These are phyloP conservation scores for Nesidiocoris tenuis DNA, from an alignment of 2,888 invertebrate species.

Conservation along the genomic window DNA sequence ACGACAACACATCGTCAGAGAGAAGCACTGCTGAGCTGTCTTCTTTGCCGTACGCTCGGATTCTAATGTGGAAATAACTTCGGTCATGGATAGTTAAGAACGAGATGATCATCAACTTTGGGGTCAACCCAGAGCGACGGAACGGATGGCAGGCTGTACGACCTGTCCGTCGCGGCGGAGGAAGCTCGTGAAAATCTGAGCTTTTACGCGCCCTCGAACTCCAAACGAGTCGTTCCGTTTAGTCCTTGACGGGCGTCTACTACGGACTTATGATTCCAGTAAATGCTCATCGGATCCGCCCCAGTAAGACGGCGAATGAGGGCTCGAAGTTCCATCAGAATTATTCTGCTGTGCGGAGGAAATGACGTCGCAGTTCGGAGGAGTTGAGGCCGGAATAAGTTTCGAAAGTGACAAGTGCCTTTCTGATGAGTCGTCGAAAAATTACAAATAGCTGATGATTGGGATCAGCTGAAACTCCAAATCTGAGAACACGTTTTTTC, in stretches of 20 bases:
- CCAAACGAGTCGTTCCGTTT: not conserved
- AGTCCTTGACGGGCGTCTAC: not conserved
- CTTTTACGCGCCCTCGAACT: not conserved
- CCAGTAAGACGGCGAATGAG: not conserved
- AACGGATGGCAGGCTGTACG: constrained; percentile 11
- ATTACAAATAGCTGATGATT: too few species aligned
- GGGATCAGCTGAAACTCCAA: too few species aligned
- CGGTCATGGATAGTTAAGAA: constrained; percentile 9
- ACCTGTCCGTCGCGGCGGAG: not conserved
- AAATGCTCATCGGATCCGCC: constrained; percentile 28
- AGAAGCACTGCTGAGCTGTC: too few species aligned
- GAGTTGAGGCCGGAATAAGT: too few species aligned
- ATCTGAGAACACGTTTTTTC: too few species aligned
- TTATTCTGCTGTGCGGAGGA: not conserved
- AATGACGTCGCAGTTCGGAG: not conserved
- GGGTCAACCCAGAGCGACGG: constrained; percentile 16
- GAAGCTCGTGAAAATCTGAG: constrained; percentile 9
- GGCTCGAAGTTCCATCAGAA: not conserved
- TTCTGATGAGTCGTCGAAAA: too few species aligned
- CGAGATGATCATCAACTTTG: constrained; percentile 22
- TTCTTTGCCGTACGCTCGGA: not conserved
- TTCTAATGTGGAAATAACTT: not conserved
- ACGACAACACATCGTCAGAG: too few species aligned
- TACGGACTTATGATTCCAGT: not conserved
- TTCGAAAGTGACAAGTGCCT: too few species aligned